phyloP scores from a whole-genome alignment of 2,113 vertebrate species.

The Brachirus orientalis region DNA sequence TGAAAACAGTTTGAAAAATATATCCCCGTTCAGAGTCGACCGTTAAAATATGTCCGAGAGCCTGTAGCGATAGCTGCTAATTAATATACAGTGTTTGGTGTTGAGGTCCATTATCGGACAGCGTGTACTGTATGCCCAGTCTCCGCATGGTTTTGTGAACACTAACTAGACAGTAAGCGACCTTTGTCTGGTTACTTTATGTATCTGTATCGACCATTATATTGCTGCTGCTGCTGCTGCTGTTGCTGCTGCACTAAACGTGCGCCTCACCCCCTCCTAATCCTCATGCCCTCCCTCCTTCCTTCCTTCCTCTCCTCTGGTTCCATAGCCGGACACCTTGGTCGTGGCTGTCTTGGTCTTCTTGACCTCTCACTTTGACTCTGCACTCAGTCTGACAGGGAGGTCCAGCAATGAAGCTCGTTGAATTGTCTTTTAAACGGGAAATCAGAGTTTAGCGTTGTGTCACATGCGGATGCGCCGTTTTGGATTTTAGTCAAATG shows the following conservation, averaged over 20 bases:
- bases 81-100: constrained; percentile 29
- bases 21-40: background rate
- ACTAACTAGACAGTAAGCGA: background rate
- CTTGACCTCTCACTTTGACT: background rate
- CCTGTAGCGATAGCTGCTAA: constrained; percentile 66
- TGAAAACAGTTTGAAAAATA: background rate
- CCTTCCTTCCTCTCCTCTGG: background rate
- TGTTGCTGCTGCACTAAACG: constrained; percentile 20
- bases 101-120: constrained; percentile 67
- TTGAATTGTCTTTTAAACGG: background rate
- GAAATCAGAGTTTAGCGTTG: background rate
- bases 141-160: background rate
- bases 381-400: background rate
- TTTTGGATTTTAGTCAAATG: background rate
- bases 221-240: background rate
- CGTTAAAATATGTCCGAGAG: constrained; percentile 2
- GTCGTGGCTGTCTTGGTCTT: constrained; percentile 17
- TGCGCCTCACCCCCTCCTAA: constrained; percentile 36
- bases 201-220: too few relatives aligned
- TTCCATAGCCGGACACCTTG: constrained; percentile 49
- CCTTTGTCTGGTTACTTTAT: background rate
- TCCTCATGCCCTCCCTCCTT: background rate
- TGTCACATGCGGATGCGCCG: constrained; percentile 2
- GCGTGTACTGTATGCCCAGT: constrained; percentile 13
- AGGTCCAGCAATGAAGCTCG: background rate